These are phyloP conservation scores for Parnassius orleans DNA, from an alignment of 2,888 invertebrate species.

Conservation along the genomic window DNA sequence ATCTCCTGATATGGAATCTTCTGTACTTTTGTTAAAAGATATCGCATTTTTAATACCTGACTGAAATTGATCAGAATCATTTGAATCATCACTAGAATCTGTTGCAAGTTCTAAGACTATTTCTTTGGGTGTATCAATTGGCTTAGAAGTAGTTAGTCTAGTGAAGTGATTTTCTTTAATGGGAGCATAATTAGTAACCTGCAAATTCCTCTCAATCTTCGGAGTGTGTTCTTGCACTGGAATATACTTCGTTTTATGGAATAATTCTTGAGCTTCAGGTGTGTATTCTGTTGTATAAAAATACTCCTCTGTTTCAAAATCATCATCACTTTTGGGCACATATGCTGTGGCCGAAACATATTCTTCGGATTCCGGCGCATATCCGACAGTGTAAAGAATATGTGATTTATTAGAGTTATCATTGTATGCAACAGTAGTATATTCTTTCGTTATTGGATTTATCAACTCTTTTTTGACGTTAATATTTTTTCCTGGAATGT, in stretches of 20 bases:
- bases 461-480: slow-evolving; percentile 7
- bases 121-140: slow-evolving; percentile 4
- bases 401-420: background rate
- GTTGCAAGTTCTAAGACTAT: slow-evolving; percentile 19
- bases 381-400: slow-evolving; percentile 11
- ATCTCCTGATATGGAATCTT: slow-evolving; percentile 1
- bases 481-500: background rate
- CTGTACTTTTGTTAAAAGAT: background rate
- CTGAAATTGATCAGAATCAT: slow-evolving; percentile 2
- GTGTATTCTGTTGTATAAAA: slow-evolving; percentile 3
- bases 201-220: slow-evolving; percentile 3
- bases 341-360: background rate
- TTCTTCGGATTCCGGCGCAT: slow-evolving; percentile 7
- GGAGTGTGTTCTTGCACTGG: background rate
- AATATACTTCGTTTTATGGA: slow-evolving; percentile 2
- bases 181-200: background rate
- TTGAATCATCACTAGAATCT: slow-evolving; percentile 16
- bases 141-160: background rate
- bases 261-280: background rate
- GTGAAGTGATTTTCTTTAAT: background rate
- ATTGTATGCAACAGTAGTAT: background rate
- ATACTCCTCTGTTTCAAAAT: slow-evolving; percentile 2
- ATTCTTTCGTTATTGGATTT: background rate
- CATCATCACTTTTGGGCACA: slow-evolving; percentile 1
- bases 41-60: background rate